Evolutionary conservation across 2,797 vertebrate genomes (phyloP), one percentile per base, ranked within the genome.

Genomic region (Poecilia wingei): DNA sequence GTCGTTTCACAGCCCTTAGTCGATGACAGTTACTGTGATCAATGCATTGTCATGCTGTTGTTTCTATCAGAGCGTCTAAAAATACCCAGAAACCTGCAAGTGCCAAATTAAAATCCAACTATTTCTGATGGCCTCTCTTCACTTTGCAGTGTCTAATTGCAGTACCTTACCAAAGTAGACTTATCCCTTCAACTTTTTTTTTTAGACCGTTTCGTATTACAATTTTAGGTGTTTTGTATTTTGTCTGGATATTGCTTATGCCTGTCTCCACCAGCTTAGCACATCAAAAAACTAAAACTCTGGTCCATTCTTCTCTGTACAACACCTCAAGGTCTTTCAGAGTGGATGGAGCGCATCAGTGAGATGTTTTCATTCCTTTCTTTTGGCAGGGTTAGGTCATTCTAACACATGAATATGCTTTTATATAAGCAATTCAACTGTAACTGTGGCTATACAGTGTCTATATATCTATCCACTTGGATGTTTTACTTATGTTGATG

Each of bases 1-100:
- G 74, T 86, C 85, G 86, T 82, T 39, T 79, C 75, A 83, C 72
- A 80, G 79, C 51, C 68, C 51, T 84, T 69, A 69, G 68, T 86
- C 82, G 79, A 80, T 87, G 90, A 92, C 88, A 92, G 91, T 93
- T 74, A 79, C 81, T 87, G 78, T 86, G 86, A 93, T 93, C 92
- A 89, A 87, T 90, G 88, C 86, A 85, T 85, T 88, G 89, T 86
- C 86, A 82, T 88, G 87, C 88, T 91, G 85, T 86, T 89, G 84
- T 88, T 92, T 87, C 82, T 89, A 78, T 86, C 88, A 82, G 66
- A 86, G 87, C 78, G 66, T 89, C 93, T 91, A 92, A 93, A 94
- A 91, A 94, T 93, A 93, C 77, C 87, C 85, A 55, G 49, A 91
- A 89, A 86, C 68, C 77, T 78, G 84, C 84, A 91, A 90, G 85